Conservation (phyloP, 1,140 invertebrate species). For the Caligus rogercresseyi region DNA sequence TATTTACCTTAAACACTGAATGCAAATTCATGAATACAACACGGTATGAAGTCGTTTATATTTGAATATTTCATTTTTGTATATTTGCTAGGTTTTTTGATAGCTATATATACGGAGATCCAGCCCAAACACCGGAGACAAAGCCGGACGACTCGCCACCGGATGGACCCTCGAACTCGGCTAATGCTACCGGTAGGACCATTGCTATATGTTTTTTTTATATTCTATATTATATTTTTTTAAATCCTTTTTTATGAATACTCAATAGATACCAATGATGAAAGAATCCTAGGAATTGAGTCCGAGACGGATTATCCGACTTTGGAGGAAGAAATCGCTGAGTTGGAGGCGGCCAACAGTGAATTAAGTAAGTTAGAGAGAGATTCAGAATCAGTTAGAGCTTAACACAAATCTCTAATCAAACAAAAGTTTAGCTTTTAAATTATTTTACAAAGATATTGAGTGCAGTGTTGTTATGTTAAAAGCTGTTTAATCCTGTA, state of each 20-base stretch:
- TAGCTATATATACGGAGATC: neutral
- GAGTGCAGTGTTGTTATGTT: too few species aligned
- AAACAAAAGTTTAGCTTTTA: too few species aligned
- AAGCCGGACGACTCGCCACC: neutral
- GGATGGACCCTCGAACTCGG: neutral
- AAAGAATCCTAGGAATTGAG: neutral
- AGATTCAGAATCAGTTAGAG: too few species aligned
- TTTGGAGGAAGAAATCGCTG: neutral
- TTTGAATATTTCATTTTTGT: neutral
- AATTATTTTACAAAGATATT: too few species aligned
- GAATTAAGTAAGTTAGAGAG: neutral
- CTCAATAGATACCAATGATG: conserved; percentile 9
- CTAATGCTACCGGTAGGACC: neutral
- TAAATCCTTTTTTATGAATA: neutral
- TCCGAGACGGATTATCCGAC: neutral
- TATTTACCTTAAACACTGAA: too few species aligned
- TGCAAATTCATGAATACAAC: too few species aligned
- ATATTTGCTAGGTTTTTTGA: neutral
- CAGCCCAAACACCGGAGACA: too few species aligned
- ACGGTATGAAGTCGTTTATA: too few species aligned
- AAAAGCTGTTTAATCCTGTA: too few species aligned
- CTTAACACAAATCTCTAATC: too few species aligned
- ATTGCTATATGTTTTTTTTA: too few species aligned
- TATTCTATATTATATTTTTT: neutral
- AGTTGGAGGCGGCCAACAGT: neutral